Percentiles rank a stretch among this genome's conserved stretches.
phyloP scores from a whole-genome alignment of 2,888 invertebrate species.

The Ophonus ardosiacus region DNA sequence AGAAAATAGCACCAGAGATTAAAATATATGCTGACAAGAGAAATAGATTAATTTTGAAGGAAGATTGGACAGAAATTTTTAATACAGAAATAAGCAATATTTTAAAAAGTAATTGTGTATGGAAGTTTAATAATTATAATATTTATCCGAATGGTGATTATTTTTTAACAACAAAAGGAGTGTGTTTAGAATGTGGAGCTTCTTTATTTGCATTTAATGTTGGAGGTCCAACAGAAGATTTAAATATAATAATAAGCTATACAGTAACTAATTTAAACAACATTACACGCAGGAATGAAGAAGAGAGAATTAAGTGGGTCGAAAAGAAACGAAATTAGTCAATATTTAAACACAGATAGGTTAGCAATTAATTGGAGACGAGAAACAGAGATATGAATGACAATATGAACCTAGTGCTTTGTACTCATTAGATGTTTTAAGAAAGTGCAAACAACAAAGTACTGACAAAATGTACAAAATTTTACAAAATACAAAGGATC shows the following conservation, averaged over 20 bases:
- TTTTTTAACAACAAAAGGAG: neutral
- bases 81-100: neutral
- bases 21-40: neutral
- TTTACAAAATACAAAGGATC: neutral
- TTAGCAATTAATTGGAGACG: constrained; percentile 34
- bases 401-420: neutral
- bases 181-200: neutral
- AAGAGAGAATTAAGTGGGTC: neutral
- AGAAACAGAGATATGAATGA: neutral
- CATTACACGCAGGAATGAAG: neutral
- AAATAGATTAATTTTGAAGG: neutral
- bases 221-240: neutral
- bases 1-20: neutral
- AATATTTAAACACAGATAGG: too few species aligned
- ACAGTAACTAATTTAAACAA: too few species aligned
- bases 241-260: neutral
- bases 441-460: neutral
- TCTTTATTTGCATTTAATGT: neutral
- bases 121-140: neutral
- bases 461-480: neutral
- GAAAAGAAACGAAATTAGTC: too few species aligned
- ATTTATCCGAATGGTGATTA: neutral
- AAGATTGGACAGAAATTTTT: neutral
- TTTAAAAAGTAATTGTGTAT: neutral
- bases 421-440: neutral